Evolutionary conservation across 2,113 vertebrate genomes (phyloP).

Genomic region (Larimichthys polyactis): DNA sequence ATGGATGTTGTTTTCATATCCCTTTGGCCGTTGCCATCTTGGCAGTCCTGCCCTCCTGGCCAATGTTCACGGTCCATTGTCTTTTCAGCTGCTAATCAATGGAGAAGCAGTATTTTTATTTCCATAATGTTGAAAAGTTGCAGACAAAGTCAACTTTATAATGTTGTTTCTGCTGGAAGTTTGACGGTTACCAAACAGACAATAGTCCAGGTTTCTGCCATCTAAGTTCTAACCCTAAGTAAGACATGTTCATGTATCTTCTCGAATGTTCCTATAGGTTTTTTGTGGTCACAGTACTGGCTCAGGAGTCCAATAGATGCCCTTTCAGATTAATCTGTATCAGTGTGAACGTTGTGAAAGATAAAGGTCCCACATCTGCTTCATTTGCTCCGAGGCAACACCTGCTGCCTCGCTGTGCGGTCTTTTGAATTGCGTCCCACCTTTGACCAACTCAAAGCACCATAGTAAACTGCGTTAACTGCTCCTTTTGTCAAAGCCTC

Average conservation of each 20-base stretch:
- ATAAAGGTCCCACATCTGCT: conserved; percentile 62
- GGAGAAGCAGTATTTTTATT: too few species aligned
- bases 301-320: background rate
- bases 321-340: conserved; percentile 3
- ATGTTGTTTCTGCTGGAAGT: background rate
- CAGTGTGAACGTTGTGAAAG: conserved; percentile 6
- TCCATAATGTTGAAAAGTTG: too few species aligned
- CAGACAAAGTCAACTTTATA: background rate
- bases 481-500: conserved; percentile 58
- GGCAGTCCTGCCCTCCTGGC: too few species aligned
- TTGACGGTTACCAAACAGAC: background rate
- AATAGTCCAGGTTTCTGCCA: too few species aligned
- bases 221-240: too few species aligned
- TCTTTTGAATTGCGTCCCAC: conserved; percentile 51
- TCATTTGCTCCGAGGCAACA: conserved; percentile 60
- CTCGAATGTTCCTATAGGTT: background rate
- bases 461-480: conserved; percentile 56
- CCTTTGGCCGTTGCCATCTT: too few species aligned
- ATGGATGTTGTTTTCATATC: too few species aligned
- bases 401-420: conserved; percentile 64
- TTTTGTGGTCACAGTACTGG: background rate
- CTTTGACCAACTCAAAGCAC: conserved; percentile 61
- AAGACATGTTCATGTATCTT: too few species aligned
- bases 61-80: too few species aligned
- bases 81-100: too few species aligned